Percentiles rank a stretch among this genome's conserved stretches.
phyloP scores from a whole-genome alignment of 2,888 invertebrate genomes.

The Tridacna gigas region DNA sequence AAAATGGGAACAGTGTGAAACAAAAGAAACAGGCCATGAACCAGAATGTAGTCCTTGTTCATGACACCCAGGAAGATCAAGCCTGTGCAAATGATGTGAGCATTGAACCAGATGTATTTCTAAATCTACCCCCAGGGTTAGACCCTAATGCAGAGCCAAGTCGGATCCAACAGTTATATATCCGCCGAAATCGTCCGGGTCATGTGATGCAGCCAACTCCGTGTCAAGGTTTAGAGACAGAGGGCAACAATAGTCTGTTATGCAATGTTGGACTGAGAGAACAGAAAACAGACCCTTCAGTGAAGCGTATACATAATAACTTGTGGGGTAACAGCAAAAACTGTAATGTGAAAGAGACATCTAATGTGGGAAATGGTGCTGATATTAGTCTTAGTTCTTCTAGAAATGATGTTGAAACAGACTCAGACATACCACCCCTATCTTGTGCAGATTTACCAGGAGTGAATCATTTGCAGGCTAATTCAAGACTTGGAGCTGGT shows the following conservation, averaged over 20 bases:
- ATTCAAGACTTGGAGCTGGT: conserved; percentile 1
- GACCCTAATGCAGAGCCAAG: conserved; percentile 25
- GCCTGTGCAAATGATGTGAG: background rate
- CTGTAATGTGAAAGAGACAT: conserved; percentile 9
- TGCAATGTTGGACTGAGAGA: background rate
- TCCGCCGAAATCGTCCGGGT: conserved; percentile 15
- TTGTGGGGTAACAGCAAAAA: conserved; percentile 42
- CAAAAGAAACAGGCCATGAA: conserved; percentile 44
- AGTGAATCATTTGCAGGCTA: background rate
- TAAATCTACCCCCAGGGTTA: conserved; percentile 30
- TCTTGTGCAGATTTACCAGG: conserved; percentile 22
- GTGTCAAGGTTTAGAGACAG: background rate
- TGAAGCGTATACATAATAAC: conserved; percentile 36
- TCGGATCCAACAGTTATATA: conserved; percentile 22
- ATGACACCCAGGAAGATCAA: background rate
- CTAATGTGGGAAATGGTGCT: conserved; percentile 3
- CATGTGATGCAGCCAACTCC: conserved; percentile 1
- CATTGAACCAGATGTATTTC: background rate
- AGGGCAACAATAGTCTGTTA: background rate
- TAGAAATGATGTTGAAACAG: conserved; percentile 40
- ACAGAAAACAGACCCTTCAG: background rate
- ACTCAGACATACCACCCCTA: conserved; percentile 1
- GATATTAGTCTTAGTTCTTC: conserved; percentile 1
- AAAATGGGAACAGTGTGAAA: conserved; percentile 32
- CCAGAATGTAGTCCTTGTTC: conserved; percentile 17